A percentile compares a stretch with the other conserved stretches of the same genome.
Evolutionary conservation across 2,797 vertebrate species (phyloP).

Genomic region (Garrulus glandarius): DNA sequence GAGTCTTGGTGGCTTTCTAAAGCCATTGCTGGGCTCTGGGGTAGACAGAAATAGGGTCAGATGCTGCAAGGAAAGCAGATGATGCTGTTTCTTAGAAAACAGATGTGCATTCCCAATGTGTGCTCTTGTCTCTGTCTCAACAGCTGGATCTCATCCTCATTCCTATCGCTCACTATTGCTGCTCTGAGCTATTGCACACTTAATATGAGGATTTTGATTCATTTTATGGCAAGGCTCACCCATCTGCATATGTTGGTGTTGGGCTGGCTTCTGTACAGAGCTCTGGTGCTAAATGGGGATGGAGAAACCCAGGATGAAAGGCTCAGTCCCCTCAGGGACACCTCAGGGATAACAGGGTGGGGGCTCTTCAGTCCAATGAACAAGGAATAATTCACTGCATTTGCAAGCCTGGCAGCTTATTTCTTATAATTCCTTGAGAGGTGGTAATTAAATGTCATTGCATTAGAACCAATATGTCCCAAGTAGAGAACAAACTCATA

Average conservation of each 20-base stretch:
- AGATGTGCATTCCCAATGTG: not conserved
- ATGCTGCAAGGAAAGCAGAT: not conserved
- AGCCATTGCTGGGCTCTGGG: not conserved
- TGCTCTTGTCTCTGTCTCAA: not conserved
- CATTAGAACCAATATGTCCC: conserved; percentile 37
- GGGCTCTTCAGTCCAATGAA: not conserved
- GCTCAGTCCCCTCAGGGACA: not conserved
- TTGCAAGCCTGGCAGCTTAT: not conserved
- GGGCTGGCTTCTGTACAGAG: not conserved
- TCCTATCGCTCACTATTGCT: not conserved
- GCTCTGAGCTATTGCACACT: not conserved
- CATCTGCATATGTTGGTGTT: not conserved
- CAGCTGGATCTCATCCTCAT: not conserved
- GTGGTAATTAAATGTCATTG: conserved; percentile 48
- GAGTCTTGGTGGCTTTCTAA: not conserved
- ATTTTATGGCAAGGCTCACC: not conserved
- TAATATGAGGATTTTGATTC: not conserved
- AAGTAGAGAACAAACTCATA: conserved; percentile 48
- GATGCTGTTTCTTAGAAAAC: not conserved
- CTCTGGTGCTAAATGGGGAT: not conserved
- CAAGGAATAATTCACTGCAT: not conserved
- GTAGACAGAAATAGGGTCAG: not conserved
- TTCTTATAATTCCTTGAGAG: conserved; percentile 17
- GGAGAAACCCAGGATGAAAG: not conserved
- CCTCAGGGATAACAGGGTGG: not conserved